Evolutionary conservation across 2,888 invertebrate species (phyloP).

Genomic region (Tinea pellionella): DNA sequence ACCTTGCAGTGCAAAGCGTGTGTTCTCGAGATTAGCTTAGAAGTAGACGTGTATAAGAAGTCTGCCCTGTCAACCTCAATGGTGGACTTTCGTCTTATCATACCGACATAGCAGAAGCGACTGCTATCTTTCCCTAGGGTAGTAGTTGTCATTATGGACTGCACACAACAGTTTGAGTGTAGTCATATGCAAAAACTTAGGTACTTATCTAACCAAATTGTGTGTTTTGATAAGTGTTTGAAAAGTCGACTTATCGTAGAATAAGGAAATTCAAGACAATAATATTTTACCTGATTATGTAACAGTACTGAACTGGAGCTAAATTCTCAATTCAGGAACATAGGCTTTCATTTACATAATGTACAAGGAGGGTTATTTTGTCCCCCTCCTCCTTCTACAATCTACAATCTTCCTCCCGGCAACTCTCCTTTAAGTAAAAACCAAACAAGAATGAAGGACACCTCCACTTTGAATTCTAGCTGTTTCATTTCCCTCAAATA

Average conservation of each 20-base stretch:
- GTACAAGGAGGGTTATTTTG: slow-evolving; percentile 16
- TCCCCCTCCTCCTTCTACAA: neutral
- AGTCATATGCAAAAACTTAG: too few relatives aligned
- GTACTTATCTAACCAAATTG: too few relatives aligned
- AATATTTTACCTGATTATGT: neutral
- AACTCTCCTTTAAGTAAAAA: neutral
- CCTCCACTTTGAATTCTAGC: slow-evolving; percentile 1
- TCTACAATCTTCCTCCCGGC: neutral
- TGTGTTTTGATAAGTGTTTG: neutral
- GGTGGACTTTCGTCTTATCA: too few relatives aligned
- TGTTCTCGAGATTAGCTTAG: too few relatives aligned
- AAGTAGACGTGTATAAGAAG: too few relatives aligned
- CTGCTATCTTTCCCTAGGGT: too few relatives aligned
- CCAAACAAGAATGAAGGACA: slow-evolving; percentile 2
- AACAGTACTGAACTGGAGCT: neutral
- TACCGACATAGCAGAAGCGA: too few relatives aligned
- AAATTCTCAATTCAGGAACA: slow-evolving; percentile 6
- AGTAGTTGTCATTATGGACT: too few relatives aligned
- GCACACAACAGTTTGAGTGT: too few relatives aligned
- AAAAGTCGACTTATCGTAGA: neutral
- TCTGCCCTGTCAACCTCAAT: too few relatives aligned
- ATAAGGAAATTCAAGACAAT: neutral
- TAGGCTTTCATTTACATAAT: slow-evolving; percentile 57
- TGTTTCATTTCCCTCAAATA: slow-evolving; percentile 1
- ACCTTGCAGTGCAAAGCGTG: too few relatives aligned